Evolutionary conservation across 2,113 vertebrate genomes (phyloP), one percentile per base, ranked within the genome.

Genomic region (Oncorhynchus gorbuscha): DNA sequence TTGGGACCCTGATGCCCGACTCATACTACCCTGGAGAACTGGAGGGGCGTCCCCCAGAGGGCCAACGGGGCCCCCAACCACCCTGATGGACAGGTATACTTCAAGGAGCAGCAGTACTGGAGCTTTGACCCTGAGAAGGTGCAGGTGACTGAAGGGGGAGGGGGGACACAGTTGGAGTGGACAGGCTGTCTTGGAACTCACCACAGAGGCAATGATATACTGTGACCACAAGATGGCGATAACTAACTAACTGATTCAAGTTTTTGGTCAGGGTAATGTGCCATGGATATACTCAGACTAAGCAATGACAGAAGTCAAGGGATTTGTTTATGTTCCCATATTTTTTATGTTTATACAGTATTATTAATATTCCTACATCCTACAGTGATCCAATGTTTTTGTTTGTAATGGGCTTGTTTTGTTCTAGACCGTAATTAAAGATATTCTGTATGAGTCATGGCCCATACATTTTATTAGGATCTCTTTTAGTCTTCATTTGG

Each of bases 1-100:
- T 79, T 64, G 87, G 87, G 8, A 88, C 83, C 0, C 85, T 95
- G 4, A 61, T 8, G 4, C 49, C 90, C 73, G 95, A 96, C 74
- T 93, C 94, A 65, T 96, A 95, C 84, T 96, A 96, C 76, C 95
- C 88, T 96, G 77, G 81, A 14, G 69, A 95, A 96, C 89, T 96
- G 95, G 95, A 88, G 83, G 0, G 90, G 93, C 0, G 64, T 95
- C 58, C 94, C 95, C 0, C 67, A 85, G 0, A 89, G 88, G 74
- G 80, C 92, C 1, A 89, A 87, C 0, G 95, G 94, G 0, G 94
- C 90, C 2, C 76, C 95, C 65, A 77, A 90, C 0, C 87, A 85
- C 76, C 82, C 74, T 0, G 81, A 94, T 0, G 89, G 93, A 24
- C 91, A 84, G 3, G 0, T 94, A 70, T 90, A 94, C 80, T 95